A percentile compares a stretch with the other conserved stretches of the same genome.
These are phyloP conservation scores for Fabriciana adippe DNA, from an alignment of 2,888 invertebrate genomes.

Conservation along the genomic window DNA sequence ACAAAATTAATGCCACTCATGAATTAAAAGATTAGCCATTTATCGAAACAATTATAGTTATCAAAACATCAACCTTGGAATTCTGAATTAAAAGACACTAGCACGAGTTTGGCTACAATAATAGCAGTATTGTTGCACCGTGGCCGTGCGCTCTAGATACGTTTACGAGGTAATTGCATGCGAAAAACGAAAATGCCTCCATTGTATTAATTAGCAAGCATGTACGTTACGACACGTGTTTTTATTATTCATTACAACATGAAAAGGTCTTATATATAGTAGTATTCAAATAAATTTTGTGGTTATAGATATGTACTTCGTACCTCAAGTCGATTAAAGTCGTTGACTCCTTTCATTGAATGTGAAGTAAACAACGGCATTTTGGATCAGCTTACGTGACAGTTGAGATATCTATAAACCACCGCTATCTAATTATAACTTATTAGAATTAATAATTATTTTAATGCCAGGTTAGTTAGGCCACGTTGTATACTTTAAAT, in stretches of 20 bases:
- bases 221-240: constrained; percentile 24
- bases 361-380: too few species aligned
- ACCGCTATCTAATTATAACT: too few species aligned
- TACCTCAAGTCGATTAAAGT: too few species aligned
- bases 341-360: too few species aligned
- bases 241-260: constrained; percentile 25
- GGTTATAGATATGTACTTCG: too few species aligned
- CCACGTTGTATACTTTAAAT: too few species aligned
- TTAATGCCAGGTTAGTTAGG: too few species aligned
- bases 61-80: constrained; percentile 76
- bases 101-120: constrained; percentile 60
- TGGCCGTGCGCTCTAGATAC: constrained; percentile 56
- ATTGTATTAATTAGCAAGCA: constrained; percentile 54
- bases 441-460: too few species aligned
- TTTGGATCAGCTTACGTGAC: too few species aligned
- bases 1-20: constrained; percentile 56
- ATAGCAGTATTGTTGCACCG: constrained; percentile 68
- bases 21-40: constrained; percentile 56
- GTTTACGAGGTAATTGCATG: constrained; percentile 62
- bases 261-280: constrained; percentile 37
- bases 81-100: constrained; percentile 65
- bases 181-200: constrained; percentile 67
- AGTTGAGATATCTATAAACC: too few species aligned
- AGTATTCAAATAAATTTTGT: too few species aligned
- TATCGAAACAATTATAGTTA: constrained; percentile 64